These are phyloP conservation scores for Psix sp. DNA, from an alignment of 1,140 invertebrate genomes.

Conservation along the genomic window DNA sequence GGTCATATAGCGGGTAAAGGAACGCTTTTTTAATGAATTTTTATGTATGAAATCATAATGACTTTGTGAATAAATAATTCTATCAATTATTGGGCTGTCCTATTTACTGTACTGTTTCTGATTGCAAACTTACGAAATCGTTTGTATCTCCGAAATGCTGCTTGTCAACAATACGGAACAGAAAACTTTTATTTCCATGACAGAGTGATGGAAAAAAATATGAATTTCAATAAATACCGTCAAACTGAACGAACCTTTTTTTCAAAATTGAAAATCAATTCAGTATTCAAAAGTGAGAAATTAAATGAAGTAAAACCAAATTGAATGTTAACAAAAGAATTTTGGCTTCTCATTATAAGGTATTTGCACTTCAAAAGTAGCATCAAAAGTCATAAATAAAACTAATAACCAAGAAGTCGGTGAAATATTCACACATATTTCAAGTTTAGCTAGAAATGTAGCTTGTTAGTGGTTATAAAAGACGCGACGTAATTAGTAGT, in stretches of 20 bases:
- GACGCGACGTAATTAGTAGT: constrained; percentile 20
- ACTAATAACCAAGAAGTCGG: no score
- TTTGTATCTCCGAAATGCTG: constrained; percentile 77
- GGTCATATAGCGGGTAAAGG: no score
- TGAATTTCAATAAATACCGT: no score
- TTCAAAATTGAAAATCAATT: no score
- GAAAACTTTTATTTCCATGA: constrained; percentile 15
- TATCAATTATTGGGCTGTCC: constrained; percentile 29
- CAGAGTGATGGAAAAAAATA: no score
- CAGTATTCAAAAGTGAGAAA: no score
- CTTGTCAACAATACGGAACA: constrained; percentile 72
- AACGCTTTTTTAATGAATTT: no score
- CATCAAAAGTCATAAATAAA: not conserved
- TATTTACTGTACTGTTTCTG: constrained; percentile 46
- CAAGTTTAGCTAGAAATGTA: constrained; percentile 63
- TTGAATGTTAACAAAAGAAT: no score
- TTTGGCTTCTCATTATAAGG: no score
- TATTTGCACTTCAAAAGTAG: constrained; percentile 7
- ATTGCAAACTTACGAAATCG: constrained; percentile 76
- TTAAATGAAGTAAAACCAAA: no score
- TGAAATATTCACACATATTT: constrained; percentile 71
- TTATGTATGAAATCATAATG: constrained; percentile 43
- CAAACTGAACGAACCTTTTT: no score
- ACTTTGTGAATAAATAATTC: constrained; percentile 29
- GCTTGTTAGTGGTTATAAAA: constrained; percentile 35